Base-by-base conservation (phyloP, 2,797 vertebrate species). In the Lemur catta region DNA sequence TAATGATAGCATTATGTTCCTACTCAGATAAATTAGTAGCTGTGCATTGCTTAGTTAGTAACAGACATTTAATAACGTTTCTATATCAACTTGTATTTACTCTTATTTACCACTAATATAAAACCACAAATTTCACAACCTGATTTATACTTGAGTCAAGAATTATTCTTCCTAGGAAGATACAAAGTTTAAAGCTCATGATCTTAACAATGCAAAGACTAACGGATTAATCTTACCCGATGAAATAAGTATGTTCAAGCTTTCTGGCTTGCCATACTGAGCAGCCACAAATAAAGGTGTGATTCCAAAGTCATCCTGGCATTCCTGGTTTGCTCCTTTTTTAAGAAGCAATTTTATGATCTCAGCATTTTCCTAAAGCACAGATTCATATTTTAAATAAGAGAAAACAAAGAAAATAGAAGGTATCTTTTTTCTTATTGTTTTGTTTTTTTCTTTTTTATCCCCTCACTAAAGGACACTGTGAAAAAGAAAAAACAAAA, bases 261-360 rank as follows among this genome's bases (percentile, higher is more conserved):
- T 99, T 22, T 98, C 96, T 84, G 96, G 92, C 59, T 98, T 98
- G 94, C 99, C 99, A 28, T 99, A 99, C 97, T 99, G 99, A 26
- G 99, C 98, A 75, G 99, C 98, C 98, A 99, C 96, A 97, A 99
- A 99, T 75, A 99, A 97, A 61, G 99, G 98, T 0, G 99, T 98
- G 94, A 99, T 99, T 81, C 96, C 97, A 97, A 99, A 99, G 97
- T 99, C 99, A 89, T 99, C 99, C 4, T 97, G 91, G 4, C 97
- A 98, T 97, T 99, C 98, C 90, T 99, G 98, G 93, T 98, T 82
- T 43, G 97, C 98, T 78, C 98, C 98, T 95, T 98, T 96, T 1
- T 95, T 96, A 28, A 98, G 98, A 74, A 99, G 97, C 33, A 98
- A 92, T 46, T 96, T 96, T 93, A 99, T 98, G 76, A 99, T 98